A percentile compares a stretch with the other conserved stretches of the same genome.
Evolutionary conservation across 92 coral and sea anemone genomes (phyloP).

Genomic region (Scolanthus callimorphus): DNA sequence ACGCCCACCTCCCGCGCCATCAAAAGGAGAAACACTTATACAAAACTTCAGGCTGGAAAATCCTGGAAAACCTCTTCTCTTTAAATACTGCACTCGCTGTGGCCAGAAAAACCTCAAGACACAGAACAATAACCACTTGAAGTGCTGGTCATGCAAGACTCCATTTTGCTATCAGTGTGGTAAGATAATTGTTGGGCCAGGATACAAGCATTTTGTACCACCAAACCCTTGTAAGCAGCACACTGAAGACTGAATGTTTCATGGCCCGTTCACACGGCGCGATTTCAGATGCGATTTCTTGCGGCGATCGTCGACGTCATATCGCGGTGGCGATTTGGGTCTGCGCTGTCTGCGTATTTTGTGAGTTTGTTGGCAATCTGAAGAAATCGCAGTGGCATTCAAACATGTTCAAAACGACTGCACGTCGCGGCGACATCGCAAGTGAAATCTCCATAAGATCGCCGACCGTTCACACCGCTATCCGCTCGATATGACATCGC

Average conservation of each 20-base stretch:
- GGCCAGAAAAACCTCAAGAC: slow-evolving; percentile 80
- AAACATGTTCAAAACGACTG: no score
- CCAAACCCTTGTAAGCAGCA: slow-evolving; percentile 74
- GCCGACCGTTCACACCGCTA: no score
- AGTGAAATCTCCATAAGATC: no score
- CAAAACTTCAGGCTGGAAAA: slow-evolving; percentile 31
- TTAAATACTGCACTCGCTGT: slow-evolving; percentile 70
- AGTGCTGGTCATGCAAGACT: slow-evolving; percentile 92
- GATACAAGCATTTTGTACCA: slow-evolving; percentile 58
- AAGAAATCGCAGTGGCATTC: no score
- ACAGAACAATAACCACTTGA: slow-evolving; percentile 73
- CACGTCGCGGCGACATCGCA: no score
- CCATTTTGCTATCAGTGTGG: slow-evolving; percentile 86
- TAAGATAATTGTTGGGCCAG: slow-evolving; percentile 46
- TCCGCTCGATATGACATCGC: no score
- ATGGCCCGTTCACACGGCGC: no score
- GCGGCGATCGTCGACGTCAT: no score
- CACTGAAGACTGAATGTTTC: slow-evolving; percentile 65
- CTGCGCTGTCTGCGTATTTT: no score
- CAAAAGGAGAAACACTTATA: slow-evolving; percentile 54
- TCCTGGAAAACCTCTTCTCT: slow-evolving; percentile 27
- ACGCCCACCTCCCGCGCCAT: slow-evolving; percentile 38
- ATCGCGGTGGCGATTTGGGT: no score
- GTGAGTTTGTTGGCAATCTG: no score
- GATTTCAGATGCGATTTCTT: no score